These are phyloP conservation scores for Drosophila austrosaltans DNA, from an alignment of 2,888 invertebrate species.

Conservation along the genomic window DNA sequence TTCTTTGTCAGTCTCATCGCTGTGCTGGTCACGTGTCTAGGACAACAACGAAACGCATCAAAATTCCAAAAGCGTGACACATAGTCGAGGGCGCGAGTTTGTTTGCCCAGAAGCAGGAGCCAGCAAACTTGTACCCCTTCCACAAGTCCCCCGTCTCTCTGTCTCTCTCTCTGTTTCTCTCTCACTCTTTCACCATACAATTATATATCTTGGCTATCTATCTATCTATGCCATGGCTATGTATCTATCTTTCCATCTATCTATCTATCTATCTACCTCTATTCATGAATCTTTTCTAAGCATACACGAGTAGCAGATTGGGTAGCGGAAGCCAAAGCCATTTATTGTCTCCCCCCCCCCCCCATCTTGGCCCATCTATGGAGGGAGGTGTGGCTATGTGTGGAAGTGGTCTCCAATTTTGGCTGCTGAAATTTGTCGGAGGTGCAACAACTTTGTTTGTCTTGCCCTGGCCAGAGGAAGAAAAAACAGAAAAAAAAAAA, in stretches of 20 bases:
- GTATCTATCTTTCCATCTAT: constrained; percentile 1
- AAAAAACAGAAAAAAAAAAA: background rate
- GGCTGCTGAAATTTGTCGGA: constrained; percentile 13
- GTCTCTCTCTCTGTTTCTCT: too few species aligned
- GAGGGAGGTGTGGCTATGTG: background rate
- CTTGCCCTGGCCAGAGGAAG: background rate
- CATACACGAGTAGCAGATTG: constrained; percentile 11
- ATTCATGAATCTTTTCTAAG: constrained; percentile 15
- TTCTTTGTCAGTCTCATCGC: constrained; percentile 16
- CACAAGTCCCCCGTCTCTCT: too few species aligned
- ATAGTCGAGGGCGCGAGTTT: constrained; percentile 21
- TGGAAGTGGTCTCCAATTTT: background rate
- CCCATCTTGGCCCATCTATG: background rate
- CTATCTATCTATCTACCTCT: constrained; percentile 11
- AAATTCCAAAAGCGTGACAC: constrained; percentile 31
- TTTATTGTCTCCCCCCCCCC: constrained; percentile 6
- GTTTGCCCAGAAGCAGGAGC: constrained; percentile 12
- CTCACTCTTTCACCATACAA: background rate
- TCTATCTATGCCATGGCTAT: constrained; percentile 10
- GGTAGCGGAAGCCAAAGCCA: constrained; percentile 23
- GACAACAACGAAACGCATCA: constrained; percentile 29
- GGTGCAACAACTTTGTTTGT: background rate
- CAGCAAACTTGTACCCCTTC: too few species aligned
- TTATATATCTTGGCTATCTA: background rate
- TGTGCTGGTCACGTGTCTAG: constrained; percentile 37